A percentile compares a stretch with the other conserved stretches of the same genome.
Conservation (phyloP, 2,113 vertebrate species). For the Vidua chalybeata region DNA sequence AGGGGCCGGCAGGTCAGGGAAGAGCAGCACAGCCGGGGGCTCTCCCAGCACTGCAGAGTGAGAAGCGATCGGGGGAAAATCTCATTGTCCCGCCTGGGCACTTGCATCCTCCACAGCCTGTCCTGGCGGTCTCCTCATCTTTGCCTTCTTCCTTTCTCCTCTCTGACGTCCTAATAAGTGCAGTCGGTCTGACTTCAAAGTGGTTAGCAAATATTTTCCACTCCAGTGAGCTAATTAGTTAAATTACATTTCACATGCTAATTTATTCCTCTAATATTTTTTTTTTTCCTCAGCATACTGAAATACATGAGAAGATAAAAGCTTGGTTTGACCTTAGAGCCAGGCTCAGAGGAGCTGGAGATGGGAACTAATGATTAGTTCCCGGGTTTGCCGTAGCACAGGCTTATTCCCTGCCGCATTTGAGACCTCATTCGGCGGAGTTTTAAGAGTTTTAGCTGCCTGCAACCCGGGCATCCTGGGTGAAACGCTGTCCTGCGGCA, state of each 20-base stretch:
- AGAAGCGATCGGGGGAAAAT: neutral
- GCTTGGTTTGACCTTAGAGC: slow-evolving; percentile 42
- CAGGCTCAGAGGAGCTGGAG: neutral
- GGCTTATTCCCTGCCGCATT: neutral
- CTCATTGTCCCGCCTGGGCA: neutral
- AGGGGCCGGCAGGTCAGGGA: neutral
- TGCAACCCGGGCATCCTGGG: neutral
- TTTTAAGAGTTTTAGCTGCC: neutral
- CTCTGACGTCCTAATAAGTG: neutral
- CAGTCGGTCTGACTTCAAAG: slow-evolving; percentile 49
- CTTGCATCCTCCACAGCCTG: neutral
- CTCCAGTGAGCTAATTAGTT: slow-evolving; percentile 53
- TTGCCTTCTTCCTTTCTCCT: neutral
- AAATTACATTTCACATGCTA: slow-evolving; percentile 64
- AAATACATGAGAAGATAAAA: slow-evolving; percentile 16
- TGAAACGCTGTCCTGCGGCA: neutral
- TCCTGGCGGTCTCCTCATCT: neutral
- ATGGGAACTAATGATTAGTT: neutral
- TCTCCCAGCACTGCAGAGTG: neutral
- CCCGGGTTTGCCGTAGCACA: neutral
- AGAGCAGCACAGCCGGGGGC: neutral
- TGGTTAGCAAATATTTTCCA: slow-evolving; percentile 39
- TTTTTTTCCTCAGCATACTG: neutral
- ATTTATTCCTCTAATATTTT: slow-evolving; percentile 53
- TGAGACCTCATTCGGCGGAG: neutral